Conservation (phyloP, 2,888 invertebrate genomes). For the Acleris holmiana region DNA sequence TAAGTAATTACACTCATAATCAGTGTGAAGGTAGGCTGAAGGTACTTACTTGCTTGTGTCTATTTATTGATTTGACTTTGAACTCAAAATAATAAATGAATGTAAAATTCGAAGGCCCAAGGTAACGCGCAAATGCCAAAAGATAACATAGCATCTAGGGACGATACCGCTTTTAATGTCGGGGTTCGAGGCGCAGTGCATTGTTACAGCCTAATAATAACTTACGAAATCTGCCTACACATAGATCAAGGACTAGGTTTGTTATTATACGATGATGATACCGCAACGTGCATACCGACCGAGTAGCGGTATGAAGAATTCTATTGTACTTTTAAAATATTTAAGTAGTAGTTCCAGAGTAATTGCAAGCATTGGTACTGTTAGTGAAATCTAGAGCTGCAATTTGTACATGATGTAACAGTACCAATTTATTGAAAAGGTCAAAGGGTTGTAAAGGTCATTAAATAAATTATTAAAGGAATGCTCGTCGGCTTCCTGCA, state of each 20-base stretch:
- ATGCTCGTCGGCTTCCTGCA: constrained; percentile 27
- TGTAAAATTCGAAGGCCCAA: constrained; percentile 46
- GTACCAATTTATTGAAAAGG: constrained; percentile 7
- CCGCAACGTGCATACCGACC: constrained; percentile 51
- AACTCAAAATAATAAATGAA: constrained; percentile 45
- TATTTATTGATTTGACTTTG: constrained; percentile 47
- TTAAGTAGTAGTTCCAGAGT: constrained; percentile 12
- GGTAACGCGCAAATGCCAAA: constrained; percentile 48
- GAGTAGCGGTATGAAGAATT: constrained; percentile 59
- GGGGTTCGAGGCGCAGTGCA: constrained; percentile 57
- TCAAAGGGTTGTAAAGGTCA: constrained; percentile 1
- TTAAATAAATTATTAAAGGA: constrained; percentile 21
- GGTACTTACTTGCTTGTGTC: constrained; percentile 38
- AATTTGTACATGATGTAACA: constrained; percentile 17
- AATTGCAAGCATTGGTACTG: background rate
- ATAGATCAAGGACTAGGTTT: constrained; percentile 77
- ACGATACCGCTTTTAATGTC: constrained; percentile 58
- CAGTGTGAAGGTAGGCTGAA: constrained; percentile 20
- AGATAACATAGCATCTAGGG: constrained; percentile 53
- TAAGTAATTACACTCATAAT: constrained; percentile 18
- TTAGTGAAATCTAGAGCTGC: constrained; percentile 4
- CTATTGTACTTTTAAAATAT: constrained; percentile 43
- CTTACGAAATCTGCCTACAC: constrained; percentile 69
- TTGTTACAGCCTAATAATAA: constrained; percentile 59
- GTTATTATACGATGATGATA: constrained; percentile 59